Conservation (phyloP, 2,888 invertebrate genomes). For the Seladonia tumulorum region DNA sequence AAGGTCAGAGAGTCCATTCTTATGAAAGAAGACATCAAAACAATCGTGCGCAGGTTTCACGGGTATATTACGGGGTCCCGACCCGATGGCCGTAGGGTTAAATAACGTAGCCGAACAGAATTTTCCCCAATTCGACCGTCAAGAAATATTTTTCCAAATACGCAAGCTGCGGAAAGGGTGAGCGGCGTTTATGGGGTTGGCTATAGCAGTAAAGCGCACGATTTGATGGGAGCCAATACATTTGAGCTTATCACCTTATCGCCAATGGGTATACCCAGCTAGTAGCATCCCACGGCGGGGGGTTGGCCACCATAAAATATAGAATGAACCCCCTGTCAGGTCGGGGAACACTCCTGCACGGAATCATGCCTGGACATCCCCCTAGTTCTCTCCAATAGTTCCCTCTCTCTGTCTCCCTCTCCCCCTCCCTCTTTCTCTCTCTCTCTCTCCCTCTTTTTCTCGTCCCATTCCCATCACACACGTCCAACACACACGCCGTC, state of each 20-base stretch:
- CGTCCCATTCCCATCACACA: conserved; percentile 50
- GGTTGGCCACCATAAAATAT: conserved; percentile 80
- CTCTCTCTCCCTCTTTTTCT: conserved; percentile 11
- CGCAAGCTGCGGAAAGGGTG: conserved; percentile 64
- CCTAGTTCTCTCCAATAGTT: conserved; percentile 30
- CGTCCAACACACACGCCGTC: conserved; percentile 62
- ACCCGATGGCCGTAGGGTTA: not conserved
- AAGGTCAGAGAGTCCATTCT: not conserved
- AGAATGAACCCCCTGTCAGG: conserved; percentile 78
- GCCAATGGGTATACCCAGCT: conserved; percentile 79
- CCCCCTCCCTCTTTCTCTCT: too few species aligned
- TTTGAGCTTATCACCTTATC: conserved; percentile 84
- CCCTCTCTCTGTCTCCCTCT: not conserved
- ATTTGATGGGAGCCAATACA: conserved; percentile 84
- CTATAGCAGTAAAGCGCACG: conserved; percentile 81
- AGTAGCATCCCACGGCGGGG: conserved; percentile 72
- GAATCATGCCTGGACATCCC: conserved; percentile 63
- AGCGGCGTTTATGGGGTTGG: conserved; percentile 79
- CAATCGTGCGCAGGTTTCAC: not conserved
- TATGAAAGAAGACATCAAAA: not conserved
- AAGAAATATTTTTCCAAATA: conserved; percentile 50
- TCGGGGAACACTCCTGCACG: conserved; percentile 46
- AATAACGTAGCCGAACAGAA: not conserved
- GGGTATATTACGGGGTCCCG: not conserved
- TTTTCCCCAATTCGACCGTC: not conserved